A percentile compares a stretch with the other conserved stretches of the same genome.
Conservation (phyloP, 2,888 invertebrate genomes). For the Acleris sparsana region DNA sequence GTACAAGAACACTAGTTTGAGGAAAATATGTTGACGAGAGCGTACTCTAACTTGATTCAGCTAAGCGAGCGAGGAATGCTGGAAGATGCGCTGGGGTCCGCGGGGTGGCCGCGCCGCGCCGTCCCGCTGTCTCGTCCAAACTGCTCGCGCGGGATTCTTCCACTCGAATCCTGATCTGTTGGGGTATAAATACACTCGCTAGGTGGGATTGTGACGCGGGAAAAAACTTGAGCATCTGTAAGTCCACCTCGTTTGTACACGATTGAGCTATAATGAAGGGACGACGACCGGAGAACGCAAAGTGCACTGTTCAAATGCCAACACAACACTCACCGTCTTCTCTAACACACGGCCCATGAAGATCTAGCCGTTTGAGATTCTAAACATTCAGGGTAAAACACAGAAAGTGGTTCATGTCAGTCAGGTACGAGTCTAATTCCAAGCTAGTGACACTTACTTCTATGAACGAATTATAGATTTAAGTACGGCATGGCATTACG, state of each 20-base stretch:
- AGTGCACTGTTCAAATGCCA: conserved; percentile 11
- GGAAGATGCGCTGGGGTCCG: conserved; percentile 5
- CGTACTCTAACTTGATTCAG: too few relatives aligned
- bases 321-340: conserved; percentile 2
- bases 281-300: conserved; percentile 41
- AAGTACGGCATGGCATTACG: too few relatives aligned
- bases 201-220: conserved; percentile 40
- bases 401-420: too few relatives aligned
- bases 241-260: conserved; percentile 49
- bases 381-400: too few relatives aligned
- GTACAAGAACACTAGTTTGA: too few relatives aligned
- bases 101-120: conserved; percentile 15
- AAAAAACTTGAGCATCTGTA: conserved; percentile 55
- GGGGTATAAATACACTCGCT: conserved; percentile 40
- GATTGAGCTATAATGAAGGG: conserved; percentile 51
- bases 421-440: too few relatives aligned
- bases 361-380: background rate
- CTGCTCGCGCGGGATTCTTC: conserved; percentile 31
- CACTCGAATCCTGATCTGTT: conserved; percentile 34
- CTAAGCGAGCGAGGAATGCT: background rate
- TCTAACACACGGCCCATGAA: background rate
- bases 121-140: conserved; percentile 54
- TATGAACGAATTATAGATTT: too few relatives aligned
- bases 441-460: too few relatives aligned
- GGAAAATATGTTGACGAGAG: too few relatives aligned